A percentile compares a stretch with the other conserved stretches of the same genome.
Evolutionary conservation across 2,797 vertebrate species (phyloP).

Genomic region (Zalophus californianus): DNA sequence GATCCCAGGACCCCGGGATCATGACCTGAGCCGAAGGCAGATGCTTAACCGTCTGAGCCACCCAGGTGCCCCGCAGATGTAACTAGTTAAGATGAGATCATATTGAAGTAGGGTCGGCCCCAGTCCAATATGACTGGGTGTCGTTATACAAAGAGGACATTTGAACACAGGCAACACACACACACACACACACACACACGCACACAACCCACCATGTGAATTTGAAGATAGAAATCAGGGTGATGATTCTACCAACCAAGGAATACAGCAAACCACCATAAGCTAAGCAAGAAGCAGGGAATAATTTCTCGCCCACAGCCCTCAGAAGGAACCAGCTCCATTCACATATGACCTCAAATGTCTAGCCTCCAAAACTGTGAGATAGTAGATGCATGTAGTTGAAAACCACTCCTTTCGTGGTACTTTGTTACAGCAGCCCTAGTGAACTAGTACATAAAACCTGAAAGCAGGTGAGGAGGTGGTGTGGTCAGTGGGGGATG

Average conservation of each 20-base stretch:
- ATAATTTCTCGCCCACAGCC: neutral
- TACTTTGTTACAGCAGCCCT: neutral
- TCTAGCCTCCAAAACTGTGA: neutral
- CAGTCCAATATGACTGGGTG: neutral
- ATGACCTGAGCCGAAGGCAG: too few species aligned
- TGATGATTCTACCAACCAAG: neutral
- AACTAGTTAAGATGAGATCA: neutral
- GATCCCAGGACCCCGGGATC: too few species aligned
- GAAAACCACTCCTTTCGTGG: neutral
- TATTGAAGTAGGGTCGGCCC: neutral
- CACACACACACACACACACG: neutral
- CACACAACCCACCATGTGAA: neutral
- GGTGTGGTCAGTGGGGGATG: neutral
- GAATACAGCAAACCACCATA: neutral
- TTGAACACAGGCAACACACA: neutral
- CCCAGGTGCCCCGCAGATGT: neutral
- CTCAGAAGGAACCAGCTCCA: neutral
- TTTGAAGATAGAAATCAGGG: neutral
- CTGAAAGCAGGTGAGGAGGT: neutral
- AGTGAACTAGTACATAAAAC: neutral
- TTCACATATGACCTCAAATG: neutral
- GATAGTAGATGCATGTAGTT: neutral
- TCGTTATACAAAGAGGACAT: neutral
- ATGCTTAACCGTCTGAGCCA: too few species aligned
- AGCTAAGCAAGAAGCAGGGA: neutral